Evolutionary conservation across 2,797 vertebrate species (phyloP).

Genomic region (Lepidocolaptes lacrymiger): DNA sequence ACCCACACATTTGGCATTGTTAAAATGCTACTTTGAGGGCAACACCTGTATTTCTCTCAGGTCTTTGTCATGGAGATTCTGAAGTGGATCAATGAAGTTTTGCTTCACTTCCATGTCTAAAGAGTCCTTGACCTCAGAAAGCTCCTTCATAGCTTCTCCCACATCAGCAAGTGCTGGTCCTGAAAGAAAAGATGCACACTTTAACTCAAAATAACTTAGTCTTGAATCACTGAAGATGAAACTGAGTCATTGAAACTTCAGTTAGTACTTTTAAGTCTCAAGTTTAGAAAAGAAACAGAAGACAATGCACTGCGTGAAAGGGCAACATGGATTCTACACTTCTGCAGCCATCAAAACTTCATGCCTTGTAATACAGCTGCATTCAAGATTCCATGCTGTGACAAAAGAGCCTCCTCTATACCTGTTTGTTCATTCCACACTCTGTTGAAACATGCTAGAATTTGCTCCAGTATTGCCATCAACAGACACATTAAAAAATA

Average conservation of each 20-base stretch:
- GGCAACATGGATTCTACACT: neutral
- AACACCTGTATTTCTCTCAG: slow-evolving; percentile 95
- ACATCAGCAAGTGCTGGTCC: slow-evolving; percentile 90
- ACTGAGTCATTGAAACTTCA: neutral
- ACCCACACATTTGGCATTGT: neutral
- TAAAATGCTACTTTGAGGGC: neutral
- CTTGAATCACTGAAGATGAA: neutral
- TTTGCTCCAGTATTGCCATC: neutral
- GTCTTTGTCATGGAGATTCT: slow-evolving; percentile 97
- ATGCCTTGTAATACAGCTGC: neutral
- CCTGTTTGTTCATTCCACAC: neutral
- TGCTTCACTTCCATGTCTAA: slow-evolving; percentile 99
- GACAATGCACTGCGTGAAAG: neutral
- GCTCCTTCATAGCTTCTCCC: slow-evolving; percentile 93
- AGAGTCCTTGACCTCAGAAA: slow-evolving; percentile 95
- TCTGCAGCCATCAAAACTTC: neutral
- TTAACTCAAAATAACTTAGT: neutral
- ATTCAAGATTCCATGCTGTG: neutral
- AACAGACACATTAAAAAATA: neutral
- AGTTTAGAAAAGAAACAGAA: neutral
- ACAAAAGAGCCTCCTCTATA: neutral
- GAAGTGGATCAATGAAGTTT: slow-evolving; percentile 96
- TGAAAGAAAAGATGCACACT: slow-evolving; percentile 57
- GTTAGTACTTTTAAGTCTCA: neutral
- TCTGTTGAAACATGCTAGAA: neutral